Base-by-base conservation (phyloP, 2,113 vertebrate species). In the Calyptommatus sinebrachiatus region DNA sequence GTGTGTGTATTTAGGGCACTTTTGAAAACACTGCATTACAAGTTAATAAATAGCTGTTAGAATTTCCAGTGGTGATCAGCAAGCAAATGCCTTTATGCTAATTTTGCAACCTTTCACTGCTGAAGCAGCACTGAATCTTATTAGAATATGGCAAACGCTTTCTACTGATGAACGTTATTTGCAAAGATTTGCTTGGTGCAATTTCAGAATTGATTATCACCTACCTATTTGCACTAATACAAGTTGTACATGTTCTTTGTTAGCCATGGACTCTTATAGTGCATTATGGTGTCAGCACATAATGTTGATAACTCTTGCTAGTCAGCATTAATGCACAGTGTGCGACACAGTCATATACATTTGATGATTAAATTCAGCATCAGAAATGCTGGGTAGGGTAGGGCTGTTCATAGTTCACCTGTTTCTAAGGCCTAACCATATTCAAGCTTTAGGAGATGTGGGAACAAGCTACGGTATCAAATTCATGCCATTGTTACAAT, bases 401-500 rank as follows among this genome's bases (percentile, higher is more conserved):
- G 3, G n/a, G 71, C 6, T 2, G 20, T 3, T 41, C 26, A 16
- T 5, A 65, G 31, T 26, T 41, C 24, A 50, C 88, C 2, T 4
- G 77, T 83, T 87, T 50, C 78, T 78, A 21, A 84, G 70, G 77
- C 80, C 84, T 84, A 80, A 78, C 80, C 24, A 50, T 8, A 74
- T 60, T 48, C 18, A 45, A 68, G 84, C 87, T 80, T 80, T 60
- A 84, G 84, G 88, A 60, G 81, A 78, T 69, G 77, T 84, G 86
- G 87, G 81, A 84, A 71, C 69, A 82, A 86, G 77, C 14, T 81
- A 89, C 86, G 85, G 84, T 68, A 66, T 84, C 85, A 85, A 82
- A 93, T 92, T 93, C 80, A 88, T 81, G 83, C 76, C 76, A 90
- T 92, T 86, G 80, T 88, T 90, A 82, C 79, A 78, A 85, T 90